phyloP scores from a whole-genome alignment of 92 coral and sea anemone species.

The Anthopleura xanthogrammica region DNA sequence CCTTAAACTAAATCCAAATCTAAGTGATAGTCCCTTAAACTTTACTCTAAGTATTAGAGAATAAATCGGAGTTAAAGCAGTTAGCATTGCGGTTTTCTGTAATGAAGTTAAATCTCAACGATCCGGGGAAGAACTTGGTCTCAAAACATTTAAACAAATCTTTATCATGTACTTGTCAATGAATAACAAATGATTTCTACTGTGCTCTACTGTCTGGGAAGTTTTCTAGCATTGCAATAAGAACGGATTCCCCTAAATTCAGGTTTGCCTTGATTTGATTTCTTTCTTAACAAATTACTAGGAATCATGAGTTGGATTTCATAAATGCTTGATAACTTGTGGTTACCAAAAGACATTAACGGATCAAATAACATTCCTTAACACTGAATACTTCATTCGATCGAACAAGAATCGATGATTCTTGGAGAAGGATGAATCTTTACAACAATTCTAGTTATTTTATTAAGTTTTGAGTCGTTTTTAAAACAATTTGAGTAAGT shows the following conservation, averaged over 20 bases:
- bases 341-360: background rate
- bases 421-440: background rate
- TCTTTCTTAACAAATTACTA: background rate
- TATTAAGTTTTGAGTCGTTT: too few species aligned
- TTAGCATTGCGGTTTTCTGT: background rate
- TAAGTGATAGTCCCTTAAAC: background rate
- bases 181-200: background rate
- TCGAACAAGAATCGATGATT: background rate
- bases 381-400: background rate
- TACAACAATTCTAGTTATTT: background rate
- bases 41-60: background rate
- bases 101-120: background rate
- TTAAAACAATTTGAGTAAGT: too few species aligned
- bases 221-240: background rate
- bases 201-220: background rate
- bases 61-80: background rate
- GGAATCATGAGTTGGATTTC: background rate
- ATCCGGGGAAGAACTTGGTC: background rate
- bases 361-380: background rate
- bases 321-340: background rate
- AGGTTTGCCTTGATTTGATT: background rate
- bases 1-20: background rate
- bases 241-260: background rate
- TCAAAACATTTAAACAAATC: background rate
- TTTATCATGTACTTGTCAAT: background rate